Conservation (phyloP, 2,113 vertebrate genomes). For the Ceyx cyanopectus region DNA sequence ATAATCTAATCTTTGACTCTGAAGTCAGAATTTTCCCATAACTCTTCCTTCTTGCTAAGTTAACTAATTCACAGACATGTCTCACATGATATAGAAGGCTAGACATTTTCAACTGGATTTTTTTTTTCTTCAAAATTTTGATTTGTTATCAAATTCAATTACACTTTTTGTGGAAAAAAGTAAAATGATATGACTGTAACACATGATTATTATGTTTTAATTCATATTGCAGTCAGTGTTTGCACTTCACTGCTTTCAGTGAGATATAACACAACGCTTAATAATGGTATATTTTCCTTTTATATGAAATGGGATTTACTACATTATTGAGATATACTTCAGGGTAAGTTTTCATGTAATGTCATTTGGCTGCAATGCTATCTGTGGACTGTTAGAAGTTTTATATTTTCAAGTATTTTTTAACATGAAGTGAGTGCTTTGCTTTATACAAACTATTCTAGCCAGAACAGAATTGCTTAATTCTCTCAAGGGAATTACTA, state of each 20-base stretch:
- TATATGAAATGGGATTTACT: not conserved
- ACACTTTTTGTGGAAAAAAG: not conserved
- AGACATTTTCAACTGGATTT: not conserved
- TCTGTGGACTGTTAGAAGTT: not conserved
- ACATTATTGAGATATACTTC: not conserved
- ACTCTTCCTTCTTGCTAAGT: not conserved
- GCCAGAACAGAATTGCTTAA: not conserved
- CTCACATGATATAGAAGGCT: not conserved
- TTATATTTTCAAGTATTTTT: not conserved
- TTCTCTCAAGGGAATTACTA: not conserved
- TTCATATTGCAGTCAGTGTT: not conserved
- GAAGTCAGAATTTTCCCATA: not conserved
- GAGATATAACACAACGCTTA: not conserved
- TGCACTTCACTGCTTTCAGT: not conserved
- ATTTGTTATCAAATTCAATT: fast-evolving
- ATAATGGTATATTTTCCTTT: not conserved
- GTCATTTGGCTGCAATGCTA: not conserved
- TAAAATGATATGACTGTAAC: not conserved
- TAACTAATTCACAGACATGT: not conserved
- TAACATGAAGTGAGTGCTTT: not conserved
- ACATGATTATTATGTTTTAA: not conserved
- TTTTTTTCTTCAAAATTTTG: not conserved
- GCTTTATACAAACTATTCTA: not conserved
- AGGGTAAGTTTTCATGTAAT: not conserved
- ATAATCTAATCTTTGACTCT: not conserved